Evolutionary conservation across 2,888 invertebrate genomes (phyloP), one percentile per base, ranked within the genome.

Genomic region (Archips crataeganus): DNA sequence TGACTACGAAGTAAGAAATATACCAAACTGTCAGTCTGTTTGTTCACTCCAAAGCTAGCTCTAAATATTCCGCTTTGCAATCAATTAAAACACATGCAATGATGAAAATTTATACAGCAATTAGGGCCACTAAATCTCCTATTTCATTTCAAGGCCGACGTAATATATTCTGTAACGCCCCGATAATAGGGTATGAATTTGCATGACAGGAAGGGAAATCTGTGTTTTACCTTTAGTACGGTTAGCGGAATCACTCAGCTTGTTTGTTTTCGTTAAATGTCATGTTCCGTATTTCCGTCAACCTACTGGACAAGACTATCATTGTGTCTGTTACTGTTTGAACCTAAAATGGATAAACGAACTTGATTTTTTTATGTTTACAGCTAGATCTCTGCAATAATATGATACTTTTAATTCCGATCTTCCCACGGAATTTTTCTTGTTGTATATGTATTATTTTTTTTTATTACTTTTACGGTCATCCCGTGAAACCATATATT

Each of bases 71-170:
- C 47, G 32, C 3, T 32, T 49, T 47, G 32, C 42, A 32, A 66
- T 66, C 61, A 71, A 66, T 66, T 71, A 54, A 54, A 71, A 34
- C 51, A 39, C n/a, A 57, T 59, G 32, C 47, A 45, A 72, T 54
- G 54, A 63, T 59, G 54, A 63, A 68, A 62, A 63, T 68, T 72
- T 61, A 67, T 47, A 57, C 63, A 49, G 57, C 63, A 68, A 73
- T 73, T 62, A 59, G 45, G 54, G 49, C 62, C 72, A 62, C 62
- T 73, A 73, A 68, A 59, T 68, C 62, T 67, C 51, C 62, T 23
- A 54, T 72, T 63, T 34, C 54, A 57, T 32, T 36, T 49, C 42
- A 39, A 10, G 45, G n/a, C 23, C 36, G 23, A 23, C 32, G 0
- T 61, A 66, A 72, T 57, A 36, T 63, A 68, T 39, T 57, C 67